Evolutionary conservation across 2,113 vertebrate species (phyloP).

Genomic region (Indri indri): DNA sequence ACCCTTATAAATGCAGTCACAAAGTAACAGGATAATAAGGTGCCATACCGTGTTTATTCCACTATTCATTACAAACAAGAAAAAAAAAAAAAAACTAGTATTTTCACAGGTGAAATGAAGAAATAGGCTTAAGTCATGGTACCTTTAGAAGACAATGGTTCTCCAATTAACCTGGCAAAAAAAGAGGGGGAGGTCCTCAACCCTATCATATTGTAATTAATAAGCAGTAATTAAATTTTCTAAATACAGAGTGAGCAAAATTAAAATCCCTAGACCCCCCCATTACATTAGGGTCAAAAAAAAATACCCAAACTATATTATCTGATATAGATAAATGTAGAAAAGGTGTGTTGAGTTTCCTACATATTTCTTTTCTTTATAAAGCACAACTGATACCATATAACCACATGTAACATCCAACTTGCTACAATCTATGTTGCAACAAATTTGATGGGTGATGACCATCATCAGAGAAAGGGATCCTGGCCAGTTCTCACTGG

Average conservation of each 20-base stretch:
- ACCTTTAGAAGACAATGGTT: conserved; percentile 55
- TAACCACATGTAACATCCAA: conserved; percentile 75
- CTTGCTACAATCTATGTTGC: conserved; percentile 75
- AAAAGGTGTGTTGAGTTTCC: conserved; percentile 76
- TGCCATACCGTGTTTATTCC: conserved; percentile 74
- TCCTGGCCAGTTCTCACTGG: conserved; percentile 67
- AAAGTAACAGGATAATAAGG: conserved; percentile 81
- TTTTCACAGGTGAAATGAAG: conserved; percentile 77
- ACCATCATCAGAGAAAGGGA: conserved; percentile 84
- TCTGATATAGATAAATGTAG: conserved; percentile 72
- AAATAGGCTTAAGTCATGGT: conserved; percentile 70
- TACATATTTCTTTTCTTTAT: conserved; percentile 76
- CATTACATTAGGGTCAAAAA: not conserved
- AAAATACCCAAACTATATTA: conserved; percentile 65
- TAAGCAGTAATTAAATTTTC: conserved; percentile 68
- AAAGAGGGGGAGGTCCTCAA: not conserved
- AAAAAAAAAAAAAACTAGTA: conserved; percentile 48
- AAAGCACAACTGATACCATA: conserved; percentile 65
- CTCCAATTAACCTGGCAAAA: conserved; percentile 56
- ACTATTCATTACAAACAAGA: conserved; percentile 78
- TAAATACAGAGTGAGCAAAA: conserved; percentile 49
- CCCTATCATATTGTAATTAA: conserved; percentile 58
- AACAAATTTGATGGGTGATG: conserved; percentile 86
- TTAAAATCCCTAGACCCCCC: conserved; percentile 15
- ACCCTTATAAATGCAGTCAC: conserved; percentile 71